Evolutionary conservation across 1,140 invertebrate species (phyloP).

Genomic region (Araneus ventricosus): DNA sequence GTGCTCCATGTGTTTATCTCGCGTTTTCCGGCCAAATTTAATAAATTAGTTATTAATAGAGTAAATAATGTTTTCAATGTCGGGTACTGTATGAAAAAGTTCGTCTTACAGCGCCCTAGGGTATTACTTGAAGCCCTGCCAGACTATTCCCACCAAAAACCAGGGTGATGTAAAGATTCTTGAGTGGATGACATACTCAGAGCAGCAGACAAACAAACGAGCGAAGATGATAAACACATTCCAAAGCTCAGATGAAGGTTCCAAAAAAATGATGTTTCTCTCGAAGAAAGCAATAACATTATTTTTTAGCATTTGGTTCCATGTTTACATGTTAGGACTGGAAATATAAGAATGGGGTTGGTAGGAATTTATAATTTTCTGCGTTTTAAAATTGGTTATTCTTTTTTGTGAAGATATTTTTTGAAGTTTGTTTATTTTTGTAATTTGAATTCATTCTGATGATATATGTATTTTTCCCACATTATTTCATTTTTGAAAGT

Average conservation of each 20-base stretch:
- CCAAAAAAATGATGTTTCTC: slow-evolving; percentile 52
- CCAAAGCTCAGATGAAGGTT: slow-evolving; percentile 48
- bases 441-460: too few species aligned
- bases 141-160: slow-evolving; percentile 51
- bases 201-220: slow-evolving; percentile 38
- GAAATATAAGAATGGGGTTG: slow-evolving; percentile 73
- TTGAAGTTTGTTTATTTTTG: too few species aligned
- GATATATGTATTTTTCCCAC: too few species aligned
- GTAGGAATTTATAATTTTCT: background rate
- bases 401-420: too few species aligned
- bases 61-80: background rate
- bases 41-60: background rate
- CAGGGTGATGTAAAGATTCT: slow-evolving; percentile 56
- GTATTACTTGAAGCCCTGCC: background rate
- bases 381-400: background rate
- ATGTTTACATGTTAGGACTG: slow-evolving; percentile 65
- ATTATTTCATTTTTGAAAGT: too few species aligned
- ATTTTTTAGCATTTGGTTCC: slow-evolving; percentile 70
- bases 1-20: slow-evolving; percentile 62
- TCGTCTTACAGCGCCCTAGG: background rate
- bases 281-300: slow-evolving; percentile 62
- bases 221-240: slow-evolving; percentile 30
- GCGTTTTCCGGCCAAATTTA: slow-evolving; percentile 22
- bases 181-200: slow-evolving; percentile 65
- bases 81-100: background rate